Evolutionary conservation across 1,140 invertebrate species (phyloP).

Genomic region (Meloidogyne hapla): DNA sequence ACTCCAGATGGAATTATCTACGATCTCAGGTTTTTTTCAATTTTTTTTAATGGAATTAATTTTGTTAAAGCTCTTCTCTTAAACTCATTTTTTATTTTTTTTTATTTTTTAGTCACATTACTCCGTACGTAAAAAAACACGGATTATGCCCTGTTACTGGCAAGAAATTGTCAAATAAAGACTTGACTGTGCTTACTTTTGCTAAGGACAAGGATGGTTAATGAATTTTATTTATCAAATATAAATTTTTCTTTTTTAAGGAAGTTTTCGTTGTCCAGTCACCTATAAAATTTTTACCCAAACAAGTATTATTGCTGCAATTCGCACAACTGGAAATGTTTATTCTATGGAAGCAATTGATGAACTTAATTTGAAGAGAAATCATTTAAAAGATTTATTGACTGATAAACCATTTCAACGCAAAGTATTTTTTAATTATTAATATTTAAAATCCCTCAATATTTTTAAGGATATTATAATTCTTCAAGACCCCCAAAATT

Average conservation of each 20-base stretch:
- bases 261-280: constrained; percentile 87
- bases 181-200: constrained; percentile 85
- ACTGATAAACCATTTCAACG: constrained; percentile 84
- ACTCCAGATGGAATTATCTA: constrained; percentile 81
- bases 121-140: constrained; percentile 86
- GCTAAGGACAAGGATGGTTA: constrained; percentile 78
- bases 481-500: constrained; percentile 74
- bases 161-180: constrained; percentile 80
- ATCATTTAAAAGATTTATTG: constrained; percentile 89
- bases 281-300: constrained; percentile 92
- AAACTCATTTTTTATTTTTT: constrained; percentile 3
- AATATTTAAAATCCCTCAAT: not conserved
- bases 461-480: constrained; percentile 64
- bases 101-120: constrained; percentile 70
- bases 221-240: constrained; percentile 25
- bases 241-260: constrained; percentile 50
- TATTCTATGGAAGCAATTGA: constrained; percentile 93
- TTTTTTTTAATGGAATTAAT: not conserved
- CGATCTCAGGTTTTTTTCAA: constrained; percentile 70
- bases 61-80: not conserved
- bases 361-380: constrained; percentile 89
- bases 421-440: constrained; percentile 67
- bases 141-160: constrained; percentile 92
- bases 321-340: constrained; percentile 89
- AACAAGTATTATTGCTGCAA: constrained; percentile 84